Evolutionary conservation across 2,888 invertebrate genomes (phyloP).

Genomic region (Rhyacophila evoluta): DNA sequence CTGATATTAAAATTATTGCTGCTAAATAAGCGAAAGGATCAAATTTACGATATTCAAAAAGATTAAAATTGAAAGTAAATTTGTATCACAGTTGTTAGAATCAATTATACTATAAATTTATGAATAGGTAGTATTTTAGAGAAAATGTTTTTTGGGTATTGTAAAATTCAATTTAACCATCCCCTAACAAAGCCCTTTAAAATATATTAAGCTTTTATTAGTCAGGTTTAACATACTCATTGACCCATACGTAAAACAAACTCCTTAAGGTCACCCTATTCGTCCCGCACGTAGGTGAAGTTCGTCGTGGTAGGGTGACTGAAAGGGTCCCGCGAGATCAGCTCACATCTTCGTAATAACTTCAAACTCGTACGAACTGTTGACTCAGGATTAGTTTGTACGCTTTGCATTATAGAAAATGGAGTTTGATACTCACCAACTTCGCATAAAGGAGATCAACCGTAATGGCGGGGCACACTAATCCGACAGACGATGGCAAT

Average conservation of each 20-base stretch:
- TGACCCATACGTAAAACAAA: background rate
- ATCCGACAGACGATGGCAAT: background rate
- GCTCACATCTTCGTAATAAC: constrained; percentile 1
- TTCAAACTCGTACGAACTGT: background rate
- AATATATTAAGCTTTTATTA: background rate
- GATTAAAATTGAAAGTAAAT: no score
- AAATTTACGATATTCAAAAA: no score
- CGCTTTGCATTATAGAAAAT: constrained; percentile 1
- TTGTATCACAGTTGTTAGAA: no score
- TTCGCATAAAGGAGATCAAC: background rate
- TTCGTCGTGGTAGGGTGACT: background rate
- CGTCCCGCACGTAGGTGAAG: background rate
- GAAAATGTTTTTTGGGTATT: no score
- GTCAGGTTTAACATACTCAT: background rate
- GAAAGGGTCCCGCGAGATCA: constrained; percentile 14
- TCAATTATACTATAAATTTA: no score
- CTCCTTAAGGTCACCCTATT: background rate
- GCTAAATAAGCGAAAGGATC: no score
- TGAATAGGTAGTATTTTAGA: no score
- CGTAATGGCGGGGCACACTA: background rate
- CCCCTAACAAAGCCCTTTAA: background rate
- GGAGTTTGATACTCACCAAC: background rate
- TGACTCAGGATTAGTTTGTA: constrained; percentile 4
- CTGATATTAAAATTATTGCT: no score
- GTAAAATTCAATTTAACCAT: background rate